A percentile compares a stretch with the other conserved stretches of the same genome.
These are phyloP conservation scores for Sipha flava DNA, from an alignment of 1,140 invertebrate species.

Conservation along the genomic window DNA sequence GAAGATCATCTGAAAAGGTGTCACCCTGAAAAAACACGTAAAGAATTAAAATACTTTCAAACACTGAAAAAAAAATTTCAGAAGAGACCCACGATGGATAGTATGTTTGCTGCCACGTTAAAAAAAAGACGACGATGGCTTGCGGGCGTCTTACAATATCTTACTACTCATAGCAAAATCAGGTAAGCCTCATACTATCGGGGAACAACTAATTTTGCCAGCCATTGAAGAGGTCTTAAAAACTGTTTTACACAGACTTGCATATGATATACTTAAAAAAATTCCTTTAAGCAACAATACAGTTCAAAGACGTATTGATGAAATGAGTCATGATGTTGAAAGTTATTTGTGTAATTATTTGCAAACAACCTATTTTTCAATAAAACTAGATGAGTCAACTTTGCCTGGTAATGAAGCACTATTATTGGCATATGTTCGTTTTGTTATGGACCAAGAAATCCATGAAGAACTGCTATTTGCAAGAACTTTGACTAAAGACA, in stretches of 20 bases:
- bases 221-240: slow-evolving; percentile 37
- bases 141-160: slow-evolving; percentile 39
- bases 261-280: slow-evolving; percentile 36
- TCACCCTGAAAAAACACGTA: too few species aligned
- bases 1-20: too few species aligned
- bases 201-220: slow-evolving; percentile 42
- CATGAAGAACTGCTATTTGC: slow-evolving; percentile 38
- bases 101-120: background rate
- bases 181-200: slow-evolving; percentile 42
- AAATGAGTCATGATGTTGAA: slow-evolving; percentile 38
- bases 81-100: too few species aligned
- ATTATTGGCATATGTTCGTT: too few species aligned
- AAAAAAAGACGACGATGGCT: slow-evolving; percentile 30
- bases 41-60: slow-evolving; percentile 10
- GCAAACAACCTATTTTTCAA: slow-evolving; percentile 36
- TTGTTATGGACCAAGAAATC: slow-evolving; percentile 37
- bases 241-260: slow-evolving; percentile 38
- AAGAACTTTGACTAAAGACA: too few species aligned
- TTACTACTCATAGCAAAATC: slow-evolving; percentile 1
- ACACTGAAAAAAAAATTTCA: slow-evolving; percentile 6
- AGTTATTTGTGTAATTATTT: slow-evolving; percentile 38
- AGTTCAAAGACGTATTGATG: slow-evolving; percentile 38
- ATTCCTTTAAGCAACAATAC: slow-evolving; percentile 41
- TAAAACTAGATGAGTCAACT: too few species aligned
- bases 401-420: too few species aligned